These are phyloP conservation scores for Diacarnus erythraeanus DNA, from an alignment of 37 sponge, comb jelly and placozoan species.

Conservation along the genomic window DNA sequence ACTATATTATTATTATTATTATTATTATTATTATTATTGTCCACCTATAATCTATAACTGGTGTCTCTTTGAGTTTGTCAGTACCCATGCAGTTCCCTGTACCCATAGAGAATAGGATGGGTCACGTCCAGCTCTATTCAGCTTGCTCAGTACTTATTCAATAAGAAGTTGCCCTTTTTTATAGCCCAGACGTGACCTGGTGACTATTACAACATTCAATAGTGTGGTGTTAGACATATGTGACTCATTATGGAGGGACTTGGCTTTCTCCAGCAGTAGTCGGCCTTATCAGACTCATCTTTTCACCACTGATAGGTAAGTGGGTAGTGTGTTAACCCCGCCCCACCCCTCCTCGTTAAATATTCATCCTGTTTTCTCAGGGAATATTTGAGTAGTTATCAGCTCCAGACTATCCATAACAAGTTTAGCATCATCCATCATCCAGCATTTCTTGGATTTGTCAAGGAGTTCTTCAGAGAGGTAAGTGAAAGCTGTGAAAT, in stretches of 20 bases:
- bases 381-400: not conserved
- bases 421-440: conserved; percentile 43
- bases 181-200: conserved; percentile 20
- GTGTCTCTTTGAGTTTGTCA: too few relatives aligned
- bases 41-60: too few relatives aligned
- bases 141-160: too few relatives aligned
- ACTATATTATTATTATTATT: not conserved
- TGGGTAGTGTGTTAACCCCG: not conserved
- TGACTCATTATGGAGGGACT: conserved; percentile 61
- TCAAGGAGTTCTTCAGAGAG: conserved; percentile 35
- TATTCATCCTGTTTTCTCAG: not conserved
- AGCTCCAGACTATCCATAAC: not conserved
- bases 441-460: conserved; percentile 33
- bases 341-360: not conserved
- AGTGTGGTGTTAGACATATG: conserved; percentile 53
- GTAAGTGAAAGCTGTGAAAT: conserved; percentile 11
- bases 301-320: conserved; percentile 1
- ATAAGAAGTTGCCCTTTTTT: too few relatives aligned
- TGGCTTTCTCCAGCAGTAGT: conserved; percentile 18
- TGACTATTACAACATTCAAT: conserved; percentile 19
- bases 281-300: conserved; percentile 27
- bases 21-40: too few relatives aligned
- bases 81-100: too few relatives aligned
- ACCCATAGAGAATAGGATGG: too few relatives aligned
- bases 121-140: too few relatives aligned